Percentiles rank a stretch among this genome's conserved stretches.
phyloP scores from a whole-genome alignment of 2,797 vertebrate genomes.

The Lutjanus campechanus region DNA sequence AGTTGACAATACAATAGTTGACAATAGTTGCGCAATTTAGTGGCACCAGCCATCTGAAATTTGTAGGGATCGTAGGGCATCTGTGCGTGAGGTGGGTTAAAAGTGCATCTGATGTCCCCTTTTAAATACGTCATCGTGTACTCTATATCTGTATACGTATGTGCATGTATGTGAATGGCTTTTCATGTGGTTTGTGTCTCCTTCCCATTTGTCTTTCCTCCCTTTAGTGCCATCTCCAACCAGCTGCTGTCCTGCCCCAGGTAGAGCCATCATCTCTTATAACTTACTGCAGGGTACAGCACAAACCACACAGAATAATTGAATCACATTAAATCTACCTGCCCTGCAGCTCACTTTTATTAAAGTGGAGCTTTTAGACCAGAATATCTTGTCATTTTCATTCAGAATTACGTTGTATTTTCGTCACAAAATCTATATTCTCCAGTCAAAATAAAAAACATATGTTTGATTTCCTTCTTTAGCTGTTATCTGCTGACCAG shows the following conservation, averaged over 20 bases:
- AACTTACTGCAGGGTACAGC: slow-evolving; percentile 7
- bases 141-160: slow-evolving; percentile 15
- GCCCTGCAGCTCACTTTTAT: slow-evolving; percentile 20
- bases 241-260: slow-evolving; percentile 78
- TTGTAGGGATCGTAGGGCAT: no score
- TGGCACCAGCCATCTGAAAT: background rate
- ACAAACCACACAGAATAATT: slow-evolving; percentile 29
- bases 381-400: background rate
- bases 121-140: slow-evolving; percentile 2
- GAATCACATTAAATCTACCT: background rate
- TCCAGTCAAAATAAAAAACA: slow-evolving; percentile 20
- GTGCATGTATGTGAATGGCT: slow-evolving; percentile 34
- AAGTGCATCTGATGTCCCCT: slow-evolving; percentile 10
- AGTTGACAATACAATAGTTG: no score
- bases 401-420: slow-evolving; percentile 7
- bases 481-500: slow-evolving; percentile 67
- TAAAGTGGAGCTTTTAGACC: slow-evolving; percentile 17
- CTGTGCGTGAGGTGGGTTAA: slow-evolving; percentile 11
- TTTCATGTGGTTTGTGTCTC: slow-evolving; percentile 70
- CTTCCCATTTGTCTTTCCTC: slow-evolving; percentile 73
- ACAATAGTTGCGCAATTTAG: background rate
- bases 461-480: slow-evolving; percentile 48
- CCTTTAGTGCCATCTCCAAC: slow-evolving; percentile 78
- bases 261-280: slow-evolving; percentile 67
- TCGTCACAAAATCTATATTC: slow-evolving; percentile 2